Conservation (phyloP, 2,888 invertebrate species). For the Caenorhabditis sinica region DNA sequence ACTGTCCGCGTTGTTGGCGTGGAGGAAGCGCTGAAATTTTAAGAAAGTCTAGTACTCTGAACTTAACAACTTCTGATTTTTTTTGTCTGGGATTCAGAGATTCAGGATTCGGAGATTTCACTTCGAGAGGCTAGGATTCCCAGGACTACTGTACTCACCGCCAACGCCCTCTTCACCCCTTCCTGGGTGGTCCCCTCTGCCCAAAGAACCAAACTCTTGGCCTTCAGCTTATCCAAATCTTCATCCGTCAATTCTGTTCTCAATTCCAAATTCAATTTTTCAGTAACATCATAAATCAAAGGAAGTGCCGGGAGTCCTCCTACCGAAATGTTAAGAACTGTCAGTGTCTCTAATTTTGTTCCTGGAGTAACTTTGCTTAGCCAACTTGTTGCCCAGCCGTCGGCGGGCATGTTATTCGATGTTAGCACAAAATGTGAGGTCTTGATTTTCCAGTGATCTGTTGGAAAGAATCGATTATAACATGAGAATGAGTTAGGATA, state of each 20-base stretch:
- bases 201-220: neutral
- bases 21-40: neutral
- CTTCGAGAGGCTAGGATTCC: neutral
- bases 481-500: neutral
- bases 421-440: neutral
- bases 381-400: neutral
- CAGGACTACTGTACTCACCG: neutral
- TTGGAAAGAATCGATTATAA: neutral
- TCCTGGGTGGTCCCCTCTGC: neutral
- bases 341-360: neutral
- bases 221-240: constrained; percentile 3
- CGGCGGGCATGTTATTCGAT: neutral
- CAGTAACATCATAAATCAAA: neutral
- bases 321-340: neutral
- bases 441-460: constrained; percentile 18
- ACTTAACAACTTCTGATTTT: too few species aligned
- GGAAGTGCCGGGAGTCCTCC: constrained; percentile 2
- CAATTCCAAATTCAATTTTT: neutral
- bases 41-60: neutral
- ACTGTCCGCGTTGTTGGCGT: neutral
- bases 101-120: too few species aligned
- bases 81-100: too few species aligned
- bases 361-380: neutral
- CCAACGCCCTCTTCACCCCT: constrained; percentile 10
- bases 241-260: constrained; percentile 23